Evolutionary conservation across 2,797 vertebrate species (phyloP), one percentile per base, ranked within the genome.

Genomic region (Trachurus trachurus): DNA sequence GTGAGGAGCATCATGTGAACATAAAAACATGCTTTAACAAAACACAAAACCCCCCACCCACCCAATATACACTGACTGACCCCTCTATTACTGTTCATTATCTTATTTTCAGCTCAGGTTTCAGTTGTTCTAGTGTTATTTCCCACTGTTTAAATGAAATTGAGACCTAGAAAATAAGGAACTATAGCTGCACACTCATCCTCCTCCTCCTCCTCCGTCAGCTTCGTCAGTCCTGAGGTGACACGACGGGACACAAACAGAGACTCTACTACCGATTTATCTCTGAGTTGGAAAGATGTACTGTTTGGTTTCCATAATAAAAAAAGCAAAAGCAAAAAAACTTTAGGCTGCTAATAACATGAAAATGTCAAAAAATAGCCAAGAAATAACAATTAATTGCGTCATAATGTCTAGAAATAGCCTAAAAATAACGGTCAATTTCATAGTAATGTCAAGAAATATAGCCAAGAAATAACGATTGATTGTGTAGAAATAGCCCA

Each of bases 21-120:
- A 44, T n/a, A 45, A 56, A 56, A 57, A 52, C 66, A 82, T 80
- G 69, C 80, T 67, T 67, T 56, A 68, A 71, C 54, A 50, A 53
- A 16, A 26, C 0, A 10, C 9, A 50, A 71, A 53, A 49, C 10
- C 15, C 0, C 31, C 31, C 31, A 31, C 31, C 42, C 7, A 26
- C 34, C 10, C 9, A 34, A 6, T 37, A 34, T 39, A 66, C 15
- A 60, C 45, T 40, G n/a, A 21, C 13, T 26, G 26, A 3, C n/a
- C 22, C 13, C 31, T 50, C 0, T 65, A 13, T 7, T 39, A 17
- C 19, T 39, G 15, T 37, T 26, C 4, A 0, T 4, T 34, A 49
- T 50, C 5, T 39, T 5, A 26, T 17, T n/a, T 64, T 4, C 16
- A 2, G 0, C 26, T 9, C 12, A 26, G 7, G 21, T 2, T 53